A percentile compares a stretch with the other conserved stretches of the same genome.
Conservation (phyloP, 2,113 vertebrate species). For the Ellobius talpinus region DNA sequence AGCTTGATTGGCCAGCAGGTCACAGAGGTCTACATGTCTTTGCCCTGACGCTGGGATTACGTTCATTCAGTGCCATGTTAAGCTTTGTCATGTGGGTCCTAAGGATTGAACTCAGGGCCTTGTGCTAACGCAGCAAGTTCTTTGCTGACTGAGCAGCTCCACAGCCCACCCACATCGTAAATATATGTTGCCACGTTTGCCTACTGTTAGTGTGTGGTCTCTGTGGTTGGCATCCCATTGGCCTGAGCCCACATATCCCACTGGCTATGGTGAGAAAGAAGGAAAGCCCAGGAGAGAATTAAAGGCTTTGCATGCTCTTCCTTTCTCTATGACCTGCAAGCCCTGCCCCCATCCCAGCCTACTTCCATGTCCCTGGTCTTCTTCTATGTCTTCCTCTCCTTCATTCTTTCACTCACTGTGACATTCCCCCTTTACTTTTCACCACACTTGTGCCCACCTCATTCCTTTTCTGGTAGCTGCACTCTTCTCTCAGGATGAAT, state of each 20-base stretch:
- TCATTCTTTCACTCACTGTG: accelerated
- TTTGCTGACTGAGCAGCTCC: background rate
- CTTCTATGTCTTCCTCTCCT: accelerated
- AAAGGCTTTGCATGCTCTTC: background rate
- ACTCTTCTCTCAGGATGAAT: background rate
- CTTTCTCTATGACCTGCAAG: background rate
- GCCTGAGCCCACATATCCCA: background rate
- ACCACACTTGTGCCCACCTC: background rate
- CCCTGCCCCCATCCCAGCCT: accelerated
- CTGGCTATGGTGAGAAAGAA: background rate
- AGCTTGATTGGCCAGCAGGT: too few species aligned
- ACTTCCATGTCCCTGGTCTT: background rate
- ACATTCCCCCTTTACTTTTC: background rate
- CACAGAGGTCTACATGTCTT: background rate
- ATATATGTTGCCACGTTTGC: background rate
- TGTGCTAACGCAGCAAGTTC: background rate
- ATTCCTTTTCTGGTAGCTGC: too few species aligned
- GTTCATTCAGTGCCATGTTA: background rate
- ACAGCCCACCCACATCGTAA: background rate
- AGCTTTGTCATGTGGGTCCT: background rate
- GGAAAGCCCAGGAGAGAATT: background rate
- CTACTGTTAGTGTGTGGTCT: background rate
- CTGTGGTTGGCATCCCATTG: background rate
- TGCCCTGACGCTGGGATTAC: background rate
- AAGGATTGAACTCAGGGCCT: too few species aligned